Evolutionary conservation across 2,888 invertebrate genomes (phyloP), one percentile per base, ranked within the genome.

Genomic region (Thelaira solivaga): DNA sequence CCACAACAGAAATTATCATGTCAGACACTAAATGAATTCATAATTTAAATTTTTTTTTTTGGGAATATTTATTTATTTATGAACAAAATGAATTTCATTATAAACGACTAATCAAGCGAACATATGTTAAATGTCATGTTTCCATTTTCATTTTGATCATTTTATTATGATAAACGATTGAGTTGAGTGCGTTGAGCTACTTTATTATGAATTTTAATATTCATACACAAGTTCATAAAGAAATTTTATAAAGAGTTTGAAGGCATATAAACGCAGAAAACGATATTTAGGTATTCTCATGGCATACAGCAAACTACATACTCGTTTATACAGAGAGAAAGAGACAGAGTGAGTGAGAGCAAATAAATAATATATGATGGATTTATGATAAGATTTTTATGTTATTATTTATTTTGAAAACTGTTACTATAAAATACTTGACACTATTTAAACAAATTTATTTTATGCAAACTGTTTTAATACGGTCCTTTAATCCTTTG

Each of bases 101-200:
- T 20, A 45, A 45, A 20, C 47, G 41, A 59, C 31, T 57, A 74
- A 64, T 72, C 67, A 62, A 43, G 13, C 53, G 34, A 78, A 78
- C 74, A 78, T 53, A 78, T 78, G 78, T 78, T 74, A 71, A 61
- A 49, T 74, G 78, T 78, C 78, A 78, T 78, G 78, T 78, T 78
- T 53, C 5, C 62, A 74, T 78, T 74, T 78, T 65, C 69, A 78
- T 78, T 78, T 71, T 65, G 78, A 78, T 78, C 59, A 74, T 65
- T 77, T 78, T 74, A 69, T 74, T 78, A 78, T 78, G 78, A 78
- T 78, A 74, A 78, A 78, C 78, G 78, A 71, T 67, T 65, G 69
- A 71, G 74, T 61, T 45, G 62, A 77, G 57, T 73, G 61, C 65
- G 65, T 61, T 67, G 67, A 49, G 68, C 47, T 65, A 78, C 59